Conservation (phyloP, 1,140 invertebrate genomes). For the Harlomillsia oculata region DNA sequence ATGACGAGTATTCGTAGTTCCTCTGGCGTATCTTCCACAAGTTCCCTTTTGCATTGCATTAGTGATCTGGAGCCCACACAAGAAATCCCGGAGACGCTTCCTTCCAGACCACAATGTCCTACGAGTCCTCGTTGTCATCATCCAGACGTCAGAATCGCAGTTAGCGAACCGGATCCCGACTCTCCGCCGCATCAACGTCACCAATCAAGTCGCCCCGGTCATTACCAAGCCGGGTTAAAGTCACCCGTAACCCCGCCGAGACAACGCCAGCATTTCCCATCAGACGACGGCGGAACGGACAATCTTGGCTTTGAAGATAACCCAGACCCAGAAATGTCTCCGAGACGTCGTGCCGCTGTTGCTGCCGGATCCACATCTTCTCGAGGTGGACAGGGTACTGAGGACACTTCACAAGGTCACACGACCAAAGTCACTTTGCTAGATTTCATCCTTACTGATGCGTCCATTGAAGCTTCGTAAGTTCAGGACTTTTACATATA, state of each 20-base stretch:
- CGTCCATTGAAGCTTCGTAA: slow-evolving; percentile 48
- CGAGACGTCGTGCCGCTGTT: not conserved
- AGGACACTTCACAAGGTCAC: slow-evolving; percentile 27
- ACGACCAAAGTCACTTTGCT: slow-evolving; percentile 41
- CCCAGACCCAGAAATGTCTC: not conserved
- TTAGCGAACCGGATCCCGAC: slow-evolving; percentile 26
- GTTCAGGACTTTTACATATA: too few species aligned
- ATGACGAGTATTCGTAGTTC: slow-evolving; percentile 36
- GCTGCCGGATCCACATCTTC: not conserved
- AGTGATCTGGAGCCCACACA: slow-evolving; percentile 30
- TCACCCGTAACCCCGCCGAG: not conserved
- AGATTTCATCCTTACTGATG: slow-evolving; percentile 44
- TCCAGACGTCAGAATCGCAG: slow-evolving; percentile 27
- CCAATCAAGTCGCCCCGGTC: not conserved
- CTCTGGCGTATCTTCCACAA: slow-evolving; percentile 32
- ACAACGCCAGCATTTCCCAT: not conserved
- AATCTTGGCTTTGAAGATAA: slow-evolving; percentile 19
- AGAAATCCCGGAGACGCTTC: slow-evolving; percentile 25
- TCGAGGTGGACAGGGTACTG: not conserved
- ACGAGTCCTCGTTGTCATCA: slow-evolving; percentile 12
- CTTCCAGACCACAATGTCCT: slow-evolving; percentile 16
- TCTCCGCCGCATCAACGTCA: not conserved
- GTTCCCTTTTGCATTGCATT: slow-evolving; percentile 34
- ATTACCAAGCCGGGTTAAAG: not conserved
- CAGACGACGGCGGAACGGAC: slow-evolving; percentile 6